Base-by-base conservation (phyloP, 2,797 vertebrate genomes). In the Karalla daura region DNA sequence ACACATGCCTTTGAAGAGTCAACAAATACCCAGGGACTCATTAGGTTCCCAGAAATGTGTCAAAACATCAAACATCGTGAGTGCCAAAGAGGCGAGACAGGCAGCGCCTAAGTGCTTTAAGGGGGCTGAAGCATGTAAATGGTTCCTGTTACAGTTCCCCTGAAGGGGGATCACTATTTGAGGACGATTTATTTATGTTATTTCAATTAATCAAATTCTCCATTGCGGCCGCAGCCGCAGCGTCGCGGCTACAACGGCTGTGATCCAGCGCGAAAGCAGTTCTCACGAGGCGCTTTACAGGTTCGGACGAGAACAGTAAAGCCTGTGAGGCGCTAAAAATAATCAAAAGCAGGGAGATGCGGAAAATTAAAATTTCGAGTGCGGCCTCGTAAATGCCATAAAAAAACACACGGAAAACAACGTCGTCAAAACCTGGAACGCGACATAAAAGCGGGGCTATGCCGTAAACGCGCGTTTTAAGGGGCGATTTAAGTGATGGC, bases 391-490 rank as follows among this genome's bases (percentile, higher is more conserved):
- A 47, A 47, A 63, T 28, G 7, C 27, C 20, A 36, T 41, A 18
- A 71, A 54, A 70, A 54, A 17, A 54, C 50, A 54, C 2, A 3
- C 2, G 7, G 6, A 14, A 68, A 64, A 49, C 30, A 10, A n/a
- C 13, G 56, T 21, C 24, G 20, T 41, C 33, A 63, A 63, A 77
- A 53, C 17, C 17, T 14, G 18, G 24, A 51, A 56, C 18, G 44
- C 54, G 53, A 53, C 63, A 71, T 64, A 37, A 84, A 83, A 68
- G 53, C 36, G 46, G 32, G 4, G 24, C 13, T 30, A 27, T 59
- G 51, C 56, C 60, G 64, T 81, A 43, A 83, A 81, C 75, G 25
- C 75, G 25, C 14, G 33, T 58, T 84, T 86, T 63, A 83, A 64
- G 43, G 46, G 66, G 52, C 44, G 44, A 70, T 72, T 82, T 65